Conservation (phyloP, 2,797 vertebrate species). For the Discoglossus pictus region DNA sequence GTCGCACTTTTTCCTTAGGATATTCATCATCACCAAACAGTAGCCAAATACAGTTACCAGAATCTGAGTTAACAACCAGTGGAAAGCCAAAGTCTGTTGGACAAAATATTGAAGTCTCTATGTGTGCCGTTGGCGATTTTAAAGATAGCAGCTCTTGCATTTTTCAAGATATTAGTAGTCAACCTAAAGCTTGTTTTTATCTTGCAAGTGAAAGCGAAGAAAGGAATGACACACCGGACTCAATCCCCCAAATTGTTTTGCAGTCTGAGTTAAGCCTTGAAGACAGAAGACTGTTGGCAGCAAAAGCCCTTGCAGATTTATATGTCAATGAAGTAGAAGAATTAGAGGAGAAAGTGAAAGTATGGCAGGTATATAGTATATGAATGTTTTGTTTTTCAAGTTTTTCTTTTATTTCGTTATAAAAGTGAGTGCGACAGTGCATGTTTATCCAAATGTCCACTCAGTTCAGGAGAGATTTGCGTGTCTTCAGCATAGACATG, state of each 20-base stretch:
- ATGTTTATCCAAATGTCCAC: not conserved
- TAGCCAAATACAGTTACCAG: conserved; percentile 53
- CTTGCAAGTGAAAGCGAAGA: conserved; percentile 50
- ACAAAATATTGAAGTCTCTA: conserved; percentile 45
- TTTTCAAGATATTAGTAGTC: conserved; percentile 50
- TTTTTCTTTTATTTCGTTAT: conserved; percentile 10
- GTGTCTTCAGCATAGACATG: too few relatives aligned
- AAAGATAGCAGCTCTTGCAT: conserved; percentile 35
- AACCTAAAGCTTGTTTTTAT: conserved; percentile 57
- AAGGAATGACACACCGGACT: conserved; percentile 54
- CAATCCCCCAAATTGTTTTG: conserved; percentile 69
- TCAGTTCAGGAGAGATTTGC: too few relatives aligned
- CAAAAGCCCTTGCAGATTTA: conserved; percentile 82
- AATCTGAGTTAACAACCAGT: conserved; percentile 6
- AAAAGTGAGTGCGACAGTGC: too few relatives aligned
- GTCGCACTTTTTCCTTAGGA: conserved; percentile 75
- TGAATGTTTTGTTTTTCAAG: too few relatives aligned
- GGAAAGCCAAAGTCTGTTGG: conserved; percentile 46
- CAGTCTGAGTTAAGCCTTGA: conserved; percentile 77
- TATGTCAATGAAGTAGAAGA: conserved; percentile 75
- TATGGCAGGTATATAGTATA: conserved; percentile 92
- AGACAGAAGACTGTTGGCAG: conserved; percentile 78
- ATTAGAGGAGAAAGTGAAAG: conserved; percentile 74
- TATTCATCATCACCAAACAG: conserved; percentile 57
- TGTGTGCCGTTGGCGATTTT: conserved; percentile 41